phyloP scores from a whole-genome alignment of 2,888 invertebrate genomes.

The Pristionchus arcanus region DNA sequence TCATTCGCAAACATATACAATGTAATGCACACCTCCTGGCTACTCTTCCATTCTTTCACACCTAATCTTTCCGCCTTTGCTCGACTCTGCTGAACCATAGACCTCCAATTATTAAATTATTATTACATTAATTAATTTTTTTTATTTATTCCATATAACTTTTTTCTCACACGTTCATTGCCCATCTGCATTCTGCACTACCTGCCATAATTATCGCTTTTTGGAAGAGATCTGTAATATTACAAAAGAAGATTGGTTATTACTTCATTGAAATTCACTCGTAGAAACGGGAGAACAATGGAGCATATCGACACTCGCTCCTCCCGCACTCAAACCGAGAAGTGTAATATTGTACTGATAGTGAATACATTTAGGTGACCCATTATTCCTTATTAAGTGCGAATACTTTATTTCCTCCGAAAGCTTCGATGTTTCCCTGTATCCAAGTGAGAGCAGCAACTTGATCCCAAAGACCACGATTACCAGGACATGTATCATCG shows the following conservation, averaged over 20 bases:
- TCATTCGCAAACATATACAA: not conserved
- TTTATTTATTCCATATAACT: not conserved
- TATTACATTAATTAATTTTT: not conserved
- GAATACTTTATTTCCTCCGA: constrained; percentile 30
- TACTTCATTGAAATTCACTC: not conserved
- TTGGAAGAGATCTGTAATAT: constrained; percentile 39
- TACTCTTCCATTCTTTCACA: constrained; percentile 32
- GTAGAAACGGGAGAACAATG: constrained; percentile 40
- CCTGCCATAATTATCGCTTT: constrained; percentile 31
- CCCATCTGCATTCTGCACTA: constrained; percentile 23
- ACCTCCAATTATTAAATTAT: not conserved
- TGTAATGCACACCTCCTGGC: not conserved
- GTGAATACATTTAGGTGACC: not conserved
- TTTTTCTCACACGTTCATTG: not conserved
- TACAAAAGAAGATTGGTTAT: not conserved
- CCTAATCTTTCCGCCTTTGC: not conserved
- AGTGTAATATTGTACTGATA: constrained; percentile 39
- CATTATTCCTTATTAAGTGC: not conserved
- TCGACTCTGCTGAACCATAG: not conserved
- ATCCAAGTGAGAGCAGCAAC: constrained; percentile 66
- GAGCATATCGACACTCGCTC: constrained; percentile 34
- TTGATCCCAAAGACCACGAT: constrained; percentile 66
- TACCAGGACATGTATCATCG: constrained; percentile 64
- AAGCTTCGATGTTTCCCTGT: constrained; percentile 43
- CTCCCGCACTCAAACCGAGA: constrained; percentile 49